Conservation (phyloP, 1,140 invertebrate species). For the Himalopsyche phryganea region DNA sequence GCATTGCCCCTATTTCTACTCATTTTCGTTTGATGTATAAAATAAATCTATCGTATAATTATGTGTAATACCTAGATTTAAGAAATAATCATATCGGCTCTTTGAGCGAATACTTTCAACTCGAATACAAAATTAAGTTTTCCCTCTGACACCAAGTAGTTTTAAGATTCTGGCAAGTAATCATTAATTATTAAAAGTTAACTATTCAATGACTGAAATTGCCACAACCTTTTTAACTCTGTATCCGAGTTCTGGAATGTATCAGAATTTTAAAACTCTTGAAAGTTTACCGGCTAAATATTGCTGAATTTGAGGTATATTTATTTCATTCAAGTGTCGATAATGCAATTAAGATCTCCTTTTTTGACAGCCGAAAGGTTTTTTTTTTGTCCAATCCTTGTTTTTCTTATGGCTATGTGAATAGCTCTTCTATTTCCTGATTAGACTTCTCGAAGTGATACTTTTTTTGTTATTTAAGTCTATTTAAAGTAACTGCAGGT, state of each 20-base stretch:
- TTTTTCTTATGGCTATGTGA: neutral
- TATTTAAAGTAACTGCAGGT: conserved; percentile 21
- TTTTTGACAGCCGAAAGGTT: too few species aligned
- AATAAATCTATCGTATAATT: conserved; percentile 12
- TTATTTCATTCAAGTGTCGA: neutral
- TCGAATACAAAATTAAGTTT: conserved; percentile 24
- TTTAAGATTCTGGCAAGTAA: conserved; percentile 33
- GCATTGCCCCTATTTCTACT: conserved; percentile 10
- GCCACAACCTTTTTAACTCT: conserved; percentile 28
- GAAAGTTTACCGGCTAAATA: too few species aligned
- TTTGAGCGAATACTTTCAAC: conserved; percentile 10
- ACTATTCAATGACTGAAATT: conserved; percentile 32
- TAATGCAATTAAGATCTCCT: neutral
- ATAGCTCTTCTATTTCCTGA: neutral
- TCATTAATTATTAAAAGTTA: conserved; percentile 24
- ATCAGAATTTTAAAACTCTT: neutral
- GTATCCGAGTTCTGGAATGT: conserved; percentile 28
- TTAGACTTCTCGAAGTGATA: conserved; percentile 14
- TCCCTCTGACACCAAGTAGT: conserved; percentile 27
- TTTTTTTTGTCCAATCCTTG: too few species aligned
- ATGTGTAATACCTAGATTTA: conserved; percentile 17
- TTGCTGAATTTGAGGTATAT: too few species aligned
- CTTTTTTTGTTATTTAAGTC: conserved; percentile 11
- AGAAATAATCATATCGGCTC: neutral
- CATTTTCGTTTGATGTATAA: conserved; percentile 12